phyloP scores from a whole-genome alignment of 2,797 vertebrate species.

The Sebastes paucispinis region DNA sequence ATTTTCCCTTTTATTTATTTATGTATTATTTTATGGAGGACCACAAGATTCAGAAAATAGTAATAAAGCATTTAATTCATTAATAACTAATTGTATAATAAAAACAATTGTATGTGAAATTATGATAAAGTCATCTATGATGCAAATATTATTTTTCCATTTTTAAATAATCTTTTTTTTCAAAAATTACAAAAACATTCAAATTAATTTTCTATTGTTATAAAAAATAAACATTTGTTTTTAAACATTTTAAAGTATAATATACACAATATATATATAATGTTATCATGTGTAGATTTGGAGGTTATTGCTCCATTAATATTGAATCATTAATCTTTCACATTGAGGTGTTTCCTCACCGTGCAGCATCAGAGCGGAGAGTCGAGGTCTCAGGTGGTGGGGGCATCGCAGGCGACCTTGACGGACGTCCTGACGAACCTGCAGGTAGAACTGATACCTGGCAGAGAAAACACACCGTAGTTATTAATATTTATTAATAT shows the following conservation, averaged over 20 bases:
- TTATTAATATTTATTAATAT: no score
- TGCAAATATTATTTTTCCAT: background rate
- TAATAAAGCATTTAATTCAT: no score
- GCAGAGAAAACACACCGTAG: background rate
- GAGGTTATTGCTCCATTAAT: background rate
- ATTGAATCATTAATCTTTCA: background rate
- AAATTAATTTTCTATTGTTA: background rate
- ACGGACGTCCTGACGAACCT: conserved; percentile 38
- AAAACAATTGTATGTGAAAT: no score
- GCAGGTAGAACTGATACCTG: conserved; percentile 51
- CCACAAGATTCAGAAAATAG: no score
- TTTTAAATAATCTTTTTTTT: background rate
- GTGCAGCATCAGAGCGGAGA: conserved; percentile 33
- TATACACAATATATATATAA: background rate
- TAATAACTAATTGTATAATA: background rate
- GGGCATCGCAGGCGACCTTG: conserved; percentile 20
- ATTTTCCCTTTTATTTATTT: no score
- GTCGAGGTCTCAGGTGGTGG: background rate
- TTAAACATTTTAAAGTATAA: background rate
- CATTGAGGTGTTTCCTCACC: conserved; percentile 8
- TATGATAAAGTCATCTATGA: no score
- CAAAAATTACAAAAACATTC: background rate
- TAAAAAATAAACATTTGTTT: background rate
- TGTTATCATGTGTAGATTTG: background rate
- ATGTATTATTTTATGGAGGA: no score